Evolutionary conservation across 2,888 invertebrate genomes (phyloP).

Genomic region (Rotaria socialis): DNA sequence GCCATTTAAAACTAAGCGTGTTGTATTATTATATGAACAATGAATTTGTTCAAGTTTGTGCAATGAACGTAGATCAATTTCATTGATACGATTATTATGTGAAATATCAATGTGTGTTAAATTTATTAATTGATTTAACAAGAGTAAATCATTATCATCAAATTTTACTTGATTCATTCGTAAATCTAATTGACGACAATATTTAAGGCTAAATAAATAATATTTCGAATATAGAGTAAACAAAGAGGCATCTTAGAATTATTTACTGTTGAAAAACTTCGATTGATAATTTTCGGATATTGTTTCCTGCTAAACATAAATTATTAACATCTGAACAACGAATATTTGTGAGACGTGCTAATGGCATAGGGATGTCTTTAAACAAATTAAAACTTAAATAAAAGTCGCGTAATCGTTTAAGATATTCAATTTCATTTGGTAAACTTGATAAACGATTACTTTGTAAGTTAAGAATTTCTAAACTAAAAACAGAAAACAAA

Average conservation of each 20-base stretch:
- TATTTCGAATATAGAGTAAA: neutral
- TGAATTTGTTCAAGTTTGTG: conserved; percentile 58
- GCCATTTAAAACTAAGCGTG: conserved; percentile 59
- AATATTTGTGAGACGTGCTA: conserved; percentile 21
- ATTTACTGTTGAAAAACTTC: neutral
- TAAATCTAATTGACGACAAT: conserved; percentile 52
- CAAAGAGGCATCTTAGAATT: neutral
- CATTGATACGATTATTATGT: conserved; percentile 54
- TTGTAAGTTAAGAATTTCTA: neutral
- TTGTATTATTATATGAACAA: conserved; percentile 59
- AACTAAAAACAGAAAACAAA: neutral
- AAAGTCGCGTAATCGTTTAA: conserved; percentile 11
- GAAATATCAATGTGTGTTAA: conserved; percentile 60
- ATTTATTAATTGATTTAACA: conserved; percentile 55
- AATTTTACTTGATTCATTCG: conserved; percentile 56
- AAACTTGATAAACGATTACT: neutral
- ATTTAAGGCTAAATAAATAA: neutral
- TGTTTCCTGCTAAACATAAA: conserved; percentile 55
- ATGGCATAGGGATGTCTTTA: conserved; percentile 18
- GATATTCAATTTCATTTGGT: conserved; percentile 12
- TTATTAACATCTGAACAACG: neutral
- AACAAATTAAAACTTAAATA: neutral
- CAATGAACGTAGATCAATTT: conserved; percentile 57
- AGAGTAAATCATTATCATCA: conserved; percentile 54
- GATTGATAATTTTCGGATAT: conserved; percentile 48